Base-by-base conservation (phyloP, 2,888 invertebrate genomes). In the Lasioglossum zephyrum region DNA sequence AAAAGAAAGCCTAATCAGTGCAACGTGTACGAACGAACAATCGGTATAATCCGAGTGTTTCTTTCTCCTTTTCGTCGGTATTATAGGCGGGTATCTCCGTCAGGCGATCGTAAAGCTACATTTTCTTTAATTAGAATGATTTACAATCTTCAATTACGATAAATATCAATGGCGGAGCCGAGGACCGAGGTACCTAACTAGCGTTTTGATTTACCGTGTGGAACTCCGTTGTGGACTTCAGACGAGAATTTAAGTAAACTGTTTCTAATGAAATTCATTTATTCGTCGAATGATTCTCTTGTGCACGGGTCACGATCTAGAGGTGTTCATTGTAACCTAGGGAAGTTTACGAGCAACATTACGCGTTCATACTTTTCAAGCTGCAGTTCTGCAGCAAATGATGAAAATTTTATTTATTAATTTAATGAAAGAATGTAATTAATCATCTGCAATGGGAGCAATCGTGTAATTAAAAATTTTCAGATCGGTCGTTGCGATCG, bases 1-100 rank as follows among this genome's bases (percentile, higher is more conserved):
- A 86, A 81, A 74, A 86, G 86, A 87, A 87, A 86, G 86, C 75
- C 77, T 74, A 87, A 81, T 83, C 86, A 78, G 78, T 57, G 76
- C 47, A 75, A 36, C 31, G 69, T 66, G 11, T 26, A 44, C 72
- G 63, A 73, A 80, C 73, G 77, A 87, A 87, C 82, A 80, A 83
- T 87, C 85, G 47, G 53, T 57, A 47, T 36, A 47, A 22, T 31
- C 75, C 69, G 11, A 22, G 47, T 47, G 82, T 74, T 72, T 47
- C 57, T 77, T 66, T 60, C 18, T 63, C n/a, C 39, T 60, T 77
- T 63, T 44, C 26, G n/a, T 36, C 8, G 70, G n/a, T 69, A 41
- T 31, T 75, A 22, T 74, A 44, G 26, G 9, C 73, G 57, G 8
- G 69, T 49, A 82, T 86, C 78, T 72, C 26, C 69, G 53, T 79